Conservation (phyloP, 1,140 invertebrate species). For the Drosophila elegans region DNA sequence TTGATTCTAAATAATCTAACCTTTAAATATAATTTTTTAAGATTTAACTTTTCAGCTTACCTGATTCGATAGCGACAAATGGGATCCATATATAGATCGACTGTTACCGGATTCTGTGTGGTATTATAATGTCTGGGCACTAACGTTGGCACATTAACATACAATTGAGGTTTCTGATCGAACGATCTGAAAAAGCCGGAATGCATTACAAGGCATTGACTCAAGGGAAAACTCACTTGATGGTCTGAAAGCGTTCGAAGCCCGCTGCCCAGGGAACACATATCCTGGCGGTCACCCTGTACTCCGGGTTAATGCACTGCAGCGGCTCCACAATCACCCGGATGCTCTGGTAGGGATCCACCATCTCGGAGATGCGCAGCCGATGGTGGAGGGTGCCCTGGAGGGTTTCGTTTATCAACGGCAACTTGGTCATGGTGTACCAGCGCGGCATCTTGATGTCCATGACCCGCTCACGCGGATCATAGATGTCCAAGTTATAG, state of each 20-base stretch:
- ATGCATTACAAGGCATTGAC: background rate
- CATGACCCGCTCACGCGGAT: slow-evolving; percentile 86
- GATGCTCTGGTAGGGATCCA: slow-evolving; percentile 87
- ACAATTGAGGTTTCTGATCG: slow-evolving; percentile 82
- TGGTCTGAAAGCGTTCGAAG: slow-evolving; percentile 87
- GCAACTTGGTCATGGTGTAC: slow-evolving; percentile 79
- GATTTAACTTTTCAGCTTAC: slow-evolving; percentile 51
- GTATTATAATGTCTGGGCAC: slow-evolving; percentile 80
- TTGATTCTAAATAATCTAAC: no score
- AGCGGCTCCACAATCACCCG: slow-evolving; percentile 86
- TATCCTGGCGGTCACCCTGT: slow-evolving; percentile 87
- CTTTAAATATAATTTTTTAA: no score
- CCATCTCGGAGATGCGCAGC: slow-evolving; percentile 86
- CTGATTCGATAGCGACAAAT: slow-evolving; percentile 87
- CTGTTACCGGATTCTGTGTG: slow-evolving; percentile 72
- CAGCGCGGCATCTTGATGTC: slow-evolving; percentile 86
- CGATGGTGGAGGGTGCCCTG: slow-evolving; percentile 86
- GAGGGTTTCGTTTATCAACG: slow-evolving; percentile 85
- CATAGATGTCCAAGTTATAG: slow-evolving; percentile 89
- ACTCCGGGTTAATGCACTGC: slow-evolving; percentile 83
- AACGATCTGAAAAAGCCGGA: slow-evolving; percentile 23
- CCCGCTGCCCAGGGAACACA: slow-evolving; percentile 88
- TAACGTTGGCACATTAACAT: slow-evolving; percentile 85
- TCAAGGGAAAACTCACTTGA: slow-evolving; percentile 85
- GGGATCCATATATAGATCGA: slow-evolving; percentile 87